phyloP scores from a whole-genome alignment of 1,140 invertebrate species.

The Penaeus vannamei region DNA sequence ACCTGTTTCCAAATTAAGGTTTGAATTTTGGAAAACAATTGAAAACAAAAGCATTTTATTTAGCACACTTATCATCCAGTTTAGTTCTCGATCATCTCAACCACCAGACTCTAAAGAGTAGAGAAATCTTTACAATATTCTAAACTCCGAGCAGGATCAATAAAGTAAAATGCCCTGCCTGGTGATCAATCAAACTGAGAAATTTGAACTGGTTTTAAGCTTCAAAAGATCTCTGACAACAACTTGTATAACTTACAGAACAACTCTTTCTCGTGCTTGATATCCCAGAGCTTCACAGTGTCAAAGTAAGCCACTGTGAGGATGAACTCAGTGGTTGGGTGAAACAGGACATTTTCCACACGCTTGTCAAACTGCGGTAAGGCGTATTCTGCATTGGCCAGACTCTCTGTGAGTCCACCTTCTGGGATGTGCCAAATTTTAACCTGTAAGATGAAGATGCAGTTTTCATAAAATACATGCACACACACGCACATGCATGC shows the following conservation, averaged over 20 bases:
- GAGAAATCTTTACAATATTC: too few species aligned
- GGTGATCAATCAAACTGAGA: too few species aligned
- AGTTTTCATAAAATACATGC: not conserved
- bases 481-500: not conserved
- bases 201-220: too few species aligned
- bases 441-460: conserved; percentile 74
- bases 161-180: too few species aligned
- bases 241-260: conserved; percentile 72
- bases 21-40: too few species aligned
- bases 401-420: conserved; percentile 82
- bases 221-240: not conserved
- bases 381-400: conserved; percentile 84
- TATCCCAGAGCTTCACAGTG: conserved; percentile 89
- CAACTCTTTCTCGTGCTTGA: conserved; percentile 85
- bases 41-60: too few species aligned
- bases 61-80: too few species aligned
- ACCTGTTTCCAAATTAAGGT: too few species aligned
- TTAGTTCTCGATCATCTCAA: too few species aligned
- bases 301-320: conserved; percentile 86
- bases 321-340: conserved; percentile 88
- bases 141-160: too few species aligned
- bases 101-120: too few species aligned
- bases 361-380: conserved; percentile 85
- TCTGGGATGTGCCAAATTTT: conserved; percentile 90
- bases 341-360: conserved; percentile 89